phyloP scores from a whole-genome alignment of 2,797 vertebrate genomes.

The Monodelphis domestica region DNA sequence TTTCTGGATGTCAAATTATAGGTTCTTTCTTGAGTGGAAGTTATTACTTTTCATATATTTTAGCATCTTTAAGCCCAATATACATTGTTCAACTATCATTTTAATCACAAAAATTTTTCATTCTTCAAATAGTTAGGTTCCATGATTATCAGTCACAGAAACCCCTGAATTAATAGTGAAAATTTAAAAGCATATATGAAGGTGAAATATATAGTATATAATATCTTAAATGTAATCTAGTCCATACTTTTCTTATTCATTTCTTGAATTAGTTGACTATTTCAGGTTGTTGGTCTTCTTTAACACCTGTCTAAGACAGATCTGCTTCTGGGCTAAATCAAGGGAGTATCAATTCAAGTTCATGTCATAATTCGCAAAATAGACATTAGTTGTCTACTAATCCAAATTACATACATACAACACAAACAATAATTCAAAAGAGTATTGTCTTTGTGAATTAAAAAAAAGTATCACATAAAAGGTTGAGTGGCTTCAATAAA shows the following conservation, averaged over 20 bases:
- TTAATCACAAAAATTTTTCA: neutral
- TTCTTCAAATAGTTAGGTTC: neutral
- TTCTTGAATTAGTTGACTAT: neutral
- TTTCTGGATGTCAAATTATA: neutral
- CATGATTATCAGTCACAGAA: neutral
- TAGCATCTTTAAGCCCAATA: neutral
- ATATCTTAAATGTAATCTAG: neutral
- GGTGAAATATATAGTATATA: neutral
- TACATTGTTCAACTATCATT: neutral
- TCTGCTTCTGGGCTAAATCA: neutral
- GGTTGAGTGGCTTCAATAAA: neutral
- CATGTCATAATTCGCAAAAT: neutral
- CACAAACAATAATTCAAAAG: no score
- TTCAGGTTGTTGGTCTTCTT: neutral
- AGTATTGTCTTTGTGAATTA: neutral
- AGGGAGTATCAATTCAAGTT: neutral
- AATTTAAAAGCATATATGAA: neutral
- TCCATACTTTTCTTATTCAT: neutral
- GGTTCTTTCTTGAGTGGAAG: neutral
- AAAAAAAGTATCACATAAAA: neutral
- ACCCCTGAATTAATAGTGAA: neutral
- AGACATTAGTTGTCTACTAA: neutral
- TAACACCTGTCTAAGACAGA: neutral
- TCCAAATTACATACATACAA: neutral
- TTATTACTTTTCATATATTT: neutral